Base-by-base conservation (phyloP, 2,797 vertebrate species). In the Avahi laniger region DNA sequence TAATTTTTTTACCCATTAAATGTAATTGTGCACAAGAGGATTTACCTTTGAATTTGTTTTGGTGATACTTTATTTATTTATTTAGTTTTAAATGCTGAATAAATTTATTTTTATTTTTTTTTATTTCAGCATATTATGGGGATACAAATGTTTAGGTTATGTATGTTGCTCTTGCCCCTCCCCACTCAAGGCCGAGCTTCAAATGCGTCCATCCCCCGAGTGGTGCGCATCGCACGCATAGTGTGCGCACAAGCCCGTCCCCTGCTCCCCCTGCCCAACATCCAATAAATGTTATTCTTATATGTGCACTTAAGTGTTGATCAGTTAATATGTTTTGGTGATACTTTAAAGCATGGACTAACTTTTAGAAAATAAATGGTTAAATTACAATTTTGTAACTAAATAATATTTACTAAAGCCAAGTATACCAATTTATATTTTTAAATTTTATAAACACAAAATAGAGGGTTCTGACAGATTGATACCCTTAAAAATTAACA, bases 31-130 rank as follows among this genome's bases (percentile, higher is more conserved):
- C 6, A 69, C 18, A 94, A 67, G 43, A 92, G 41, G 30, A 90
- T 84, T 94, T 75, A 76, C 9, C 7, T 96, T 72, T 81, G n/a
- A 83, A 12, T 88, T 91, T 75, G 5, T 86, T 90, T 84, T 72
- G 30, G 2, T 92, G 72, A 69, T 85, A 54, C 30, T 41, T 41
- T 41, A 41, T 41, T 41, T 41, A 41, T 41, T 41, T 41, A 41
- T 41, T 41, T 41, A 41, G 4, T 41, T 41, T 41, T 41, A 41
- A 41, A 41, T 41, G 41, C 41, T 41, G 41, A 41, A 4, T 41
- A 41, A 41, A 41, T 41, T 41, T 41, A 41, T 41, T 41, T 41
- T 4, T 41, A n/a, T 41, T 41, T 41, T 41, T 41, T 41, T 41
- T 41, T 41, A 41, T 41, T 41, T 41, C 41, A 41, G 41, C 41